These are phyloP conservation scores for Copidosoma floridanum DNA, from an alignment of 1,140 invertebrate species.

Conservation along the genomic window DNA sequence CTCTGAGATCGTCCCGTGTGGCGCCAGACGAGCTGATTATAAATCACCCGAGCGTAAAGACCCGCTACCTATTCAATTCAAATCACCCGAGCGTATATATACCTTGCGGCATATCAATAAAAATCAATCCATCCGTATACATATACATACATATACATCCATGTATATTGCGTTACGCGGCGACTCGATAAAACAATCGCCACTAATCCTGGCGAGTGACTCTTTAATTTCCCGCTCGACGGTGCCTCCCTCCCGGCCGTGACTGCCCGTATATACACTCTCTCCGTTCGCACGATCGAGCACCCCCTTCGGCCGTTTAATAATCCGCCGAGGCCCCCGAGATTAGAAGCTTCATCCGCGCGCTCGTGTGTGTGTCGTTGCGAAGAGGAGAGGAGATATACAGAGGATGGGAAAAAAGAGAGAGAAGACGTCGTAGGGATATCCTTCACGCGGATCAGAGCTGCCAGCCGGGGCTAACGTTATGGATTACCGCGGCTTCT, in stretches of 20 bases:
- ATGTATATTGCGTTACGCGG: too few relatives aligned
- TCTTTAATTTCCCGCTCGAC: constrained; percentile 12
- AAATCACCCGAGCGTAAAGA: too few relatives aligned
- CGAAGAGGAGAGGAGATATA: constrained; percentile 18
- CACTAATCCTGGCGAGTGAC: constrained; percentile 2
- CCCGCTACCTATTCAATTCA: too few relatives aligned
- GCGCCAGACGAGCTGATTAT: too few relatives aligned
- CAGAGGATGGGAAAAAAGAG: constrained; percentile 19
- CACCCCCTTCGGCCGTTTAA: constrained; percentile 46
- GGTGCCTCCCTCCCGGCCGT: constrained; percentile 9
- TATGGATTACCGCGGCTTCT: constrained; percentile 16
- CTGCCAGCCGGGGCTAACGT: constrained; percentile 8
- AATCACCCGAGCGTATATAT: too few relatives aligned
- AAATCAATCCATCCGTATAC: too few relatives aligned
- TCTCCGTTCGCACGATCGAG: too few relatives aligned
- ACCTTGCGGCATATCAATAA: neutral
- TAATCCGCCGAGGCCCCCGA: too few relatives aligned
- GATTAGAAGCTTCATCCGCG: constrained; percentile 34
- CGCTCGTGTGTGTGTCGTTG: neutral
- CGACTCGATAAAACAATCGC: neutral
- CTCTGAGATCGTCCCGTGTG: too few relatives aligned
- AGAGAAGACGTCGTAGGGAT: neutral
- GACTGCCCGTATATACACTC: neutral
- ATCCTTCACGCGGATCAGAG: constrained; percentile 19
- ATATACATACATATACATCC: too few relatives aligned